phyloP scores from a whole-genome alignment of 2,888 invertebrate genomes.

The Silvanus unidentatus region DNA sequence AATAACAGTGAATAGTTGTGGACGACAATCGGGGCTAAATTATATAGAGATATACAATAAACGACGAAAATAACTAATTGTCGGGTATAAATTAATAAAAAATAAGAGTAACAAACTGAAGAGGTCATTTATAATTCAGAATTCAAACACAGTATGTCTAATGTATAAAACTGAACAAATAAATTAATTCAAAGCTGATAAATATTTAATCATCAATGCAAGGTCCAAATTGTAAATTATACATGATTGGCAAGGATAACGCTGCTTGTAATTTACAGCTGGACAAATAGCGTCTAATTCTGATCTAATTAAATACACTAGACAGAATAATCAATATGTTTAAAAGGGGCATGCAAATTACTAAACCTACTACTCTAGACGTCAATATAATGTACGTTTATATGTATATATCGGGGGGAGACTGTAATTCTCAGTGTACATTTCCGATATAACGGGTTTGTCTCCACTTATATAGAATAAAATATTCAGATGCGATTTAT shows the following conservation, averaged over 20 bases:
- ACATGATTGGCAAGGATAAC: constrained; percentile 41
- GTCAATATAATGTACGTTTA: background rate
- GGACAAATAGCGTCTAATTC: constrained; percentile 37
- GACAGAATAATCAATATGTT: constrained; percentile 33
- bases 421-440: too few species aligned
- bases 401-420: too few species aligned
- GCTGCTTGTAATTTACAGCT: constrained; percentile 31
- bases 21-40: background rate
- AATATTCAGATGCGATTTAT: too few species aligned
- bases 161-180: background rate
- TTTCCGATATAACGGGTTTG: too few species aligned
- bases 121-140: too few species aligned
- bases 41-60: too few species aligned
- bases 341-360: constrained; percentile 18
- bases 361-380: constrained; percentile 5
- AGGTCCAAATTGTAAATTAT: constrained; percentile 36
- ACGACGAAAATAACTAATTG: too few species aligned
- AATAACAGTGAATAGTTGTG: too few species aligned
- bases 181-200: constrained; percentile 6
- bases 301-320: constrained; percentile 36
- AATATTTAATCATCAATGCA: constrained; percentile 6
- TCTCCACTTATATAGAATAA: too few species aligned
- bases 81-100: too few species aligned
- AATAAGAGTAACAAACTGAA: too few species aligned
- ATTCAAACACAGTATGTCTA: too few species aligned